These are phyloP conservation scores for Zaprionus camerounensis DNA, from an alignment of 1,140 invertebrate genomes.

Conservation along the genomic window DNA sequence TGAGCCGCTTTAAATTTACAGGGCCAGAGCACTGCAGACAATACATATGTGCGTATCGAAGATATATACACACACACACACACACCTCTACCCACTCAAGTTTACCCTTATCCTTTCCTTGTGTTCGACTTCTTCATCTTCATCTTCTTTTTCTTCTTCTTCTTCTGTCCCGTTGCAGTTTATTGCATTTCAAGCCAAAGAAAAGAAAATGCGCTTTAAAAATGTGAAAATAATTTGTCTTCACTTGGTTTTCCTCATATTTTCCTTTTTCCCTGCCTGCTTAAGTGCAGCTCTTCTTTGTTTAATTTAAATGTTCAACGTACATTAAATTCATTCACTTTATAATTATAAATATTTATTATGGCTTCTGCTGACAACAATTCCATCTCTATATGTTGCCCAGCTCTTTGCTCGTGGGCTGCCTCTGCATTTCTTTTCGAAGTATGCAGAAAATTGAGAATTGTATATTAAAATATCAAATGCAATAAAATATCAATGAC, in stretches of 20 bases:
- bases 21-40: slow-evolving; percentile 6
- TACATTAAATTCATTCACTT: neutral
- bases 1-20: slow-evolving; percentile 55
- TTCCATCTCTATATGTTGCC: neutral
- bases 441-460: neutral
- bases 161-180: slow-evolving; percentile 6
- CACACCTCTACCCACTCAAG: neutral
- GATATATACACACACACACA: neutral
- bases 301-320: neutral
- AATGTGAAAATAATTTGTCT: neutral
- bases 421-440: neutral
- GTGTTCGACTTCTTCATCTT: neutral
- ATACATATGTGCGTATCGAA: neutral
- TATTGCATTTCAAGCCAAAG: slow-evolving; percentile 16
- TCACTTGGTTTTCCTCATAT: neutral
- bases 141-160: neutral
- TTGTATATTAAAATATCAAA: neutral
- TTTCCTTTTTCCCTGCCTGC: neutral
- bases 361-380: neutral
- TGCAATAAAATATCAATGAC: neutral
- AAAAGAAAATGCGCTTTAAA: slow-evolving; percentile 8
- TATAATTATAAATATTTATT: slow-evolving; percentile 7
- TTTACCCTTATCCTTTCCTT: neutral
- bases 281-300: neutral
- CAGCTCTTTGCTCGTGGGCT: neutral